Evolutionary conservation across 2,113 vertebrate species (phyloP).

Genomic region (Naja naja): DNA sequence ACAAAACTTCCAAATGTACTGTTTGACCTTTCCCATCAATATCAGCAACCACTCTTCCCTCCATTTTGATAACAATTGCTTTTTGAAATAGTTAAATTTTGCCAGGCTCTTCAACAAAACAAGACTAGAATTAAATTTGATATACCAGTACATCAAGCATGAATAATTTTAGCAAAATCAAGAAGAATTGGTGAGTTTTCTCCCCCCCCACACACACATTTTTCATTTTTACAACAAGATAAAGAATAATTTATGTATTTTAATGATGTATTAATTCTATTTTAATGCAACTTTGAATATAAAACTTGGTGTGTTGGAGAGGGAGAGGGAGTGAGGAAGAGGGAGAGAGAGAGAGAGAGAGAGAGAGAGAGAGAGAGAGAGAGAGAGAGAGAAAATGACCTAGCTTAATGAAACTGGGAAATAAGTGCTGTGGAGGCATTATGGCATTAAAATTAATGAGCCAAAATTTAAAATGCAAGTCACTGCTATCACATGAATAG

Average conservation of each 20-base stretch:
- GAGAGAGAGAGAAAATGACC: neutral
- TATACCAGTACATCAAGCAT: neutral
- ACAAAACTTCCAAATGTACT: constrained; percentile 17
- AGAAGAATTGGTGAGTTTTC: neutral
- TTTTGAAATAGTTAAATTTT: neutral
- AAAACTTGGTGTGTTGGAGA: neutral
- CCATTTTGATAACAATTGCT: neutral
- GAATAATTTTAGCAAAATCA: neutral
- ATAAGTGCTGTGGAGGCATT: neutral
- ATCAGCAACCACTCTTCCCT: constrained; percentile 14
- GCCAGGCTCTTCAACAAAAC: neutral
- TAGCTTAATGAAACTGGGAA: neutral
- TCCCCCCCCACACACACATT: neutral
- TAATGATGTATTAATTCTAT: neutral
- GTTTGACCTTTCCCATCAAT: constrained; percentile 31
- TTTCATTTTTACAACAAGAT: neutral
- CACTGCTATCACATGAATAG: neutral
- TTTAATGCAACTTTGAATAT: neutral
- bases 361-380: neutral
- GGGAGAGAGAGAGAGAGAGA: neutral
- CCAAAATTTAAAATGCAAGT: neutral
- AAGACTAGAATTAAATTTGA: neutral
- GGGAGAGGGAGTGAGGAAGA: neutral
- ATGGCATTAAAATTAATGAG: neutral
- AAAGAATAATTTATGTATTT: neutral